These are phyloP conservation scores for Heloderma charlesbogerti DNA, from an alignment of 2,113 vertebrate species.

Conservation along the genomic window DNA sequence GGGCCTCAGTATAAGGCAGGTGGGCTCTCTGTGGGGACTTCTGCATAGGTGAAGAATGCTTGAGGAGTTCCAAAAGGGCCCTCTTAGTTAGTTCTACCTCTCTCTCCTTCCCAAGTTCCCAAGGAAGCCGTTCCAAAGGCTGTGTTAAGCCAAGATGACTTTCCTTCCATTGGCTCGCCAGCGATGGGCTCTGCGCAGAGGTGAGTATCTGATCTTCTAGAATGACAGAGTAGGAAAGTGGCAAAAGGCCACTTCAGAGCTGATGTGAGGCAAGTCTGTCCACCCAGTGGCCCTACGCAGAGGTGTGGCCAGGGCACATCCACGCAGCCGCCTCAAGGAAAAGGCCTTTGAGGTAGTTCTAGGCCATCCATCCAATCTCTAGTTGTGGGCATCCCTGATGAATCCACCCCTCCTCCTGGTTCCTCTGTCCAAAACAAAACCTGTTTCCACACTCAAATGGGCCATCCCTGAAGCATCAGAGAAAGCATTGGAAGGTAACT, in stretches of 20 bases:
- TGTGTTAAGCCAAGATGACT: slow-evolving; percentile 80
- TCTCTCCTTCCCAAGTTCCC: slow-evolving; percentile 56
- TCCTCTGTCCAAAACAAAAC: too few relatives aligned
- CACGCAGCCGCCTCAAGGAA: neutral
- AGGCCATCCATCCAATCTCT: too few relatives aligned
- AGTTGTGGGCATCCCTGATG: too few relatives aligned
- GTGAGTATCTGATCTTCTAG: slow-evolving; percentile 60
- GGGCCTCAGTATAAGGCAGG: neutral
- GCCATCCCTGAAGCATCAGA: neutral
- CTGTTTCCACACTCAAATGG: too few relatives aligned
- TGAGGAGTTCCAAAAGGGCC: neutral
- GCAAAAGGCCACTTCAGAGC: neutral
- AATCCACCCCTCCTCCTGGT: neutral
- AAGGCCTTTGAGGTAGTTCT: neutral
- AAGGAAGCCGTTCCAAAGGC: slow-evolving; percentile 79
- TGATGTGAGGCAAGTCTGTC: neutral
- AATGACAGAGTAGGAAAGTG: too few relatives aligned
- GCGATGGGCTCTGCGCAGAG: slow-evolving; percentile 66
- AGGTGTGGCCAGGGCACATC: neutral
- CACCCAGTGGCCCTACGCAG: neutral
- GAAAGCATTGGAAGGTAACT: neutral
- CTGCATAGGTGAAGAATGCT: too few relatives aligned
- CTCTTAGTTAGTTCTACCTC: slow-evolving; percentile 29
- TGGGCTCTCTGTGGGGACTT: accelerated
- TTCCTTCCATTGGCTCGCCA: slow-evolving; percentile 75